Base-by-base conservation (phyloP, 2,113 vertebrate genomes). In the Felis catus region DNA sequence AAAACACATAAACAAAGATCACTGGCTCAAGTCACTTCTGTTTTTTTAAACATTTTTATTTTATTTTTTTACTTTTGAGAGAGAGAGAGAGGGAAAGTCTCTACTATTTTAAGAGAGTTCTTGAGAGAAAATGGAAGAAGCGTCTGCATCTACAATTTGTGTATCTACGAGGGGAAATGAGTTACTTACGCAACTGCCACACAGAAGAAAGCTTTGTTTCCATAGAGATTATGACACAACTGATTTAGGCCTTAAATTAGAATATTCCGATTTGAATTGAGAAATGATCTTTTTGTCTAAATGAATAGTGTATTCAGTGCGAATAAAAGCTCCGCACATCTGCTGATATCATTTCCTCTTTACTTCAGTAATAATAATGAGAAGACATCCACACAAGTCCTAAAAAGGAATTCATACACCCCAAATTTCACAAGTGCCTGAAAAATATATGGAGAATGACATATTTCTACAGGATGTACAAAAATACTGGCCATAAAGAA, bases 281-380 rank as follows among this genome's bases (percentile, higher is more conserved):
- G 98, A 98, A 98, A 98, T 98, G 98, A 98, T 98, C 98, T 98
- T 98, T 99, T 98, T 98, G 98, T 98, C 96, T 97, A 98, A 97
- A 98, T 99, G 99, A 99, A 99, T 98, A 97, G 99, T 91, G 98
- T 98, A 99, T 99, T 99, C 98, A 99, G 81, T 8, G 95, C 41
- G 96, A 98, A 98, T 98, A 98, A 98, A 98, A 98, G 98, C 98
- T 83, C 98, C 76, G 92, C 97, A 98, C 97, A 98, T 98, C 98
- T 98, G 98, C 98, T 99, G 98, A 99, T 98, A 98, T 99, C 94
- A 99, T 98, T 99, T 99, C 98, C 99, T 98, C 97, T 97, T 97
- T 95, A 97, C 95, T 98, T 98, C 98, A 97, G 97, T 95, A 98
- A 98, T 97, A 93, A 98, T 98, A 98, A 98, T 94, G 95, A 98